Evolutionary conservation across 2,797 vertebrate species (phyloP).

Genomic region (Corythornis leucogaster): DNA sequence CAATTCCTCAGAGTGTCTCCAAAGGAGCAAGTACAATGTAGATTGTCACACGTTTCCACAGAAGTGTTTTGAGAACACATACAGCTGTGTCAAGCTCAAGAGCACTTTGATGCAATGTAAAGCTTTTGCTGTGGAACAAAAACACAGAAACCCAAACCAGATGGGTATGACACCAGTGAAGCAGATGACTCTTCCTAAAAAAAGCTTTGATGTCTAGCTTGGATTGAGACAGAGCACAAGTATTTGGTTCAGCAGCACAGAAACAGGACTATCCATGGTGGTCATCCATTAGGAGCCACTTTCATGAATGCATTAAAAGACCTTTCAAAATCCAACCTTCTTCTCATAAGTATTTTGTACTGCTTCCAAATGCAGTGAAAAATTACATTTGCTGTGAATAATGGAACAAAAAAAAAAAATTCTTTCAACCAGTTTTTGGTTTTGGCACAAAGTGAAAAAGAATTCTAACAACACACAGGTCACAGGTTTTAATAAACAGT

Average conservation of each 20-base stretch:
- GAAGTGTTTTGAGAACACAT: background rate
- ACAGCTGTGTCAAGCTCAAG: background rate
- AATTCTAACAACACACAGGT: background rate
- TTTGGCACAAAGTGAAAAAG: background rate
- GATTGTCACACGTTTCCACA: background rate
- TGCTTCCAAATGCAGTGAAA: background rate
- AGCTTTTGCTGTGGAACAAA: background rate
- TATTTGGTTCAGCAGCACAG: background rate
- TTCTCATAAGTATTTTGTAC: background rate
- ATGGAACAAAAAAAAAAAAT: background rate
- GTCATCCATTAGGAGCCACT: background rate
- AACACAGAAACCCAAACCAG: background rate
- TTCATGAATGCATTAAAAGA: conserved; percentile 7
- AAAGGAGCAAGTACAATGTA: background rate
- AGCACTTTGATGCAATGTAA: background rate
- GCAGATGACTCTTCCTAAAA: background rate
- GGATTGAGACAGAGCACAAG: background rate
- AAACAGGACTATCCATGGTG: background rate
- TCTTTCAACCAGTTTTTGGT: background rate
- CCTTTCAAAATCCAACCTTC: background rate
- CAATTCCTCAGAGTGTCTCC: background rate
- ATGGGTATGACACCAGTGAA: background rate
- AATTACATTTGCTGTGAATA: background rate
- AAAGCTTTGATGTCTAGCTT: background rate
- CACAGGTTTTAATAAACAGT: background rate